Conservation (phyloP, 2,888 invertebrate genomes). For the Sesamia inferens region DNA sequence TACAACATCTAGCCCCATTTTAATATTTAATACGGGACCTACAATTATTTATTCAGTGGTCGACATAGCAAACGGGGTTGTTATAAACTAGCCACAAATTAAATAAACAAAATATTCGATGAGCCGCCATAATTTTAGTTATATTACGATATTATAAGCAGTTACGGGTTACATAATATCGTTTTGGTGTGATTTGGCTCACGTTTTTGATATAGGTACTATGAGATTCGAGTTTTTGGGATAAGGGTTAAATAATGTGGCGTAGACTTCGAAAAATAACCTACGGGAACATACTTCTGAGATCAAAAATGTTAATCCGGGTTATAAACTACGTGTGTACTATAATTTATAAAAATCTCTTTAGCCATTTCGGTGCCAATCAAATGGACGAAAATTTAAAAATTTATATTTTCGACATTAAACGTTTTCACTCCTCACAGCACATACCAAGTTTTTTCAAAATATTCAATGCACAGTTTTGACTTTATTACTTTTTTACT, state of each 20-base stretch:
- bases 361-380: too few relatives aligned
- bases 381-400: not conserved
- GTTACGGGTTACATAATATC: constrained; percentile 60
- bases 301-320: not conserved
- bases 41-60: constrained; percentile 86
- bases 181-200: constrained; percentile 41
- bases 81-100: constrained; percentile 79
- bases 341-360: not conserved
- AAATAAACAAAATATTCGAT: constrained; percentile 85
- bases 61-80: constrained; percentile 76
- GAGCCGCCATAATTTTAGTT: constrained; percentile 76
- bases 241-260: not conserved
- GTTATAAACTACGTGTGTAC: not conserved
- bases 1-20: constrained; percentile 70
- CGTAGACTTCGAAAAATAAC: not conserved
- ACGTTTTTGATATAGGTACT: not conserved
- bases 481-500: not conserved
- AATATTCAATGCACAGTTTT: not conserved
- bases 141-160: constrained; percentile 67
- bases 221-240: not conserved
- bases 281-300: not conserved
- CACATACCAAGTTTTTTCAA: not conserved
- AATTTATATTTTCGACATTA: not conserved
- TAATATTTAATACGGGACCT: constrained; percentile 83
- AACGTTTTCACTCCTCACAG: not conserved